phyloP scores from a whole-genome alignment of 2,797 vertebrate genomes.

The Leuciscus waleckii region DNA sequence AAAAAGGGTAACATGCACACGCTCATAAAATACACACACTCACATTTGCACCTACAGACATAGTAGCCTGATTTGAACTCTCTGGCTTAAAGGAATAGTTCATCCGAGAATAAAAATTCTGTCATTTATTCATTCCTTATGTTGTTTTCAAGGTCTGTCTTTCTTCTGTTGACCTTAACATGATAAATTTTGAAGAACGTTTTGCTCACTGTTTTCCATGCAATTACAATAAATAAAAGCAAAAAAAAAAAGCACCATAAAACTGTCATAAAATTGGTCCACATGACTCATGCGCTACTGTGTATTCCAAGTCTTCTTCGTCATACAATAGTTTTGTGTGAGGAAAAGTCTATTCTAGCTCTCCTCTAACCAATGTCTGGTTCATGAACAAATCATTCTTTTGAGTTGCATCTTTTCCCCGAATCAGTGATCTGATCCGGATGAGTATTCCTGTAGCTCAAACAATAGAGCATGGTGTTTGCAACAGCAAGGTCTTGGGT shows the following conservation, averaged over 20 bases:
- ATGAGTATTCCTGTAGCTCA: not conserved
- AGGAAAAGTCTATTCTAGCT: not conserved
- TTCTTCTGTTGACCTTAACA: not conserved
- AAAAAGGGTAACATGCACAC: not conserved
- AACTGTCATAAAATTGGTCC: not conserved
- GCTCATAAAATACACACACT: not conserved
- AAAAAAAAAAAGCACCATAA: not conserved
- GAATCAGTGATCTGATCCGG: not conserved
- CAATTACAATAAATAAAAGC: not conserved
- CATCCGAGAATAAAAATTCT: not conserved
- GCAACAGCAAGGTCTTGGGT: not conserved
- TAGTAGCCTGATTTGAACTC: slow-evolving; percentile 2
- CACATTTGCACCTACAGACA: slow-evolving; percentile 1
- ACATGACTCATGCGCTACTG: not conserved
- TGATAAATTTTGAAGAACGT: not conserved
- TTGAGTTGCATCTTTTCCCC: not conserved
- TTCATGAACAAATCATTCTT: not conserved
- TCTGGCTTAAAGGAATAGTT: not conserved
- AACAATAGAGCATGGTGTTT: not conserved
- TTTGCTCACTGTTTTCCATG: not conserved
- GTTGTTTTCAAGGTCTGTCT: not conserved
- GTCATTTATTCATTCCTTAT: not conserved
- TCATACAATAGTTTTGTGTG: slow-evolving; percentile 13
- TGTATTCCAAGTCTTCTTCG: not conserved
- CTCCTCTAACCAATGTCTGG: not conserved